Conservation (phyloP, 2,797 vertebrate species). For the Parauchenoglanis ngamensis region DNA sequence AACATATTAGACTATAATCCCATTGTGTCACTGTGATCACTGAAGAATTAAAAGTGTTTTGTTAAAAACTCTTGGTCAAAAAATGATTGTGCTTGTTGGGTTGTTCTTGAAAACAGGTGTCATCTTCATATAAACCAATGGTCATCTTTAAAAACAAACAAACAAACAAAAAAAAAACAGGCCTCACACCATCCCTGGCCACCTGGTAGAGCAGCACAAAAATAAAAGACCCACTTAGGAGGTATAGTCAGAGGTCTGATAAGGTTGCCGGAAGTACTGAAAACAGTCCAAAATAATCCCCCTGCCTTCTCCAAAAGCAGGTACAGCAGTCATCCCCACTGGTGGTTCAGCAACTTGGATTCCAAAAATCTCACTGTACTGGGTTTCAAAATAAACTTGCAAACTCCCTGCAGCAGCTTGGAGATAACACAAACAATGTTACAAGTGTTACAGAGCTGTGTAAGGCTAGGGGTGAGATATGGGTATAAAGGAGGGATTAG, state of each 20-base stretch:
- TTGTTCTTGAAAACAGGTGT: background rate
- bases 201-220: conserved; percentile 36
- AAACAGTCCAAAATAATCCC: conserved; percentile 74
- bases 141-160: background rate
- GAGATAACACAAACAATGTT: conserved; percentile 57
- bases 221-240: conserved; percentile 45
- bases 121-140: background rate
- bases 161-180: background rate
- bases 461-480: conserved; percentile 1
- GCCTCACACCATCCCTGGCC: conserved; percentile 33
- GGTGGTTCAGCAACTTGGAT: conserved; percentile 57
- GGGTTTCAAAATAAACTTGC: conserved; percentile 69
- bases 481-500: conserved; percentile 2
- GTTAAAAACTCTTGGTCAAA: background rate
- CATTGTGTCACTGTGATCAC: background rate
- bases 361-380: conserved; percentile 70
- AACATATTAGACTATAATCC: background rate
- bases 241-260: conserved; percentile 56
- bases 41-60: background rate
- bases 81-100: background rate
- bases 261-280: conserved; percentile 66
- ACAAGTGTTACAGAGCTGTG: conserved; percentile 50
- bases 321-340: conserved; percentile 63
- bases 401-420: conserved; percentile 51
- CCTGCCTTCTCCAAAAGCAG: conserved; percentile 63